phyloP scores from a whole-genome alignment of 2,113 vertebrate species.

The Nothobranchius kuhntae region DNA sequence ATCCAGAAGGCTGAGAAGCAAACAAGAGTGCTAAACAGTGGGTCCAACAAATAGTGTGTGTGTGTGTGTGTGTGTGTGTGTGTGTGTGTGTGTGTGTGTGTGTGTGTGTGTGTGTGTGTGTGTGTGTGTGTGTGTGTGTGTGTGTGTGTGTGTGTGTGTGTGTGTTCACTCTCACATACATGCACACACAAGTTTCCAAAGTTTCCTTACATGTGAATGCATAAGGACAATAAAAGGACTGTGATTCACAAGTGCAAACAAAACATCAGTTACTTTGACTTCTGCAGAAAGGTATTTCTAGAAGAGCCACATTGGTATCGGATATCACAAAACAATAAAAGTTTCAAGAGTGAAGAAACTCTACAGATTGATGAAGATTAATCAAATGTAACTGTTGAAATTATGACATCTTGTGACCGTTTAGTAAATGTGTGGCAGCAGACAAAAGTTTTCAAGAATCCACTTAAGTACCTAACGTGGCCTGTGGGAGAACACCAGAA shows the following conservation, averaged over 20 bases:
- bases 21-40: slow-evolving; percentile 37
- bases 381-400: slow-evolving; percentile 18
- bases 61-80: too few species aligned
- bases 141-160: too few species aligned
- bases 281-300: slow-evolving; percentile 55
- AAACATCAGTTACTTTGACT: slow-evolving; percentile 55
- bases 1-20: slow-evolving; percentile 21
- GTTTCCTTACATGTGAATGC: too few species aligned
- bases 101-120: too few species aligned
- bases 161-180: too few species aligned
- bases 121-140: too few species aligned
- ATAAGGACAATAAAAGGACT: too few species aligned
- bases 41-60: slow-evolving; percentile 23
- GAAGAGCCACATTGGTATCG: slow-evolving; percentile 37
- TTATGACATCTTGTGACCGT: slow-evolving; percentile 20
- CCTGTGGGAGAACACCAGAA: too few species aligned
- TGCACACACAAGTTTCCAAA: too few species aligned
- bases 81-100: too few species aligned
- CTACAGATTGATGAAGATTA: slow-evolving; percentile 8
- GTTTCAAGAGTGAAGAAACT: slow-evolving; percentile 6
- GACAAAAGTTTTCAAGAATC: too few species aligned
- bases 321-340: slow-evolving; percentile 34
- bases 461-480: too few species aligned
- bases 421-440: slow-evolving; percentile 1
- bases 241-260: slow-evolving; percentile 21